Evolutionary conservation across 2,888 invertebrate species (phyloP), one percentile per base, ranked within the genome.

Genomic region (Synergus itoensis): DNA sequence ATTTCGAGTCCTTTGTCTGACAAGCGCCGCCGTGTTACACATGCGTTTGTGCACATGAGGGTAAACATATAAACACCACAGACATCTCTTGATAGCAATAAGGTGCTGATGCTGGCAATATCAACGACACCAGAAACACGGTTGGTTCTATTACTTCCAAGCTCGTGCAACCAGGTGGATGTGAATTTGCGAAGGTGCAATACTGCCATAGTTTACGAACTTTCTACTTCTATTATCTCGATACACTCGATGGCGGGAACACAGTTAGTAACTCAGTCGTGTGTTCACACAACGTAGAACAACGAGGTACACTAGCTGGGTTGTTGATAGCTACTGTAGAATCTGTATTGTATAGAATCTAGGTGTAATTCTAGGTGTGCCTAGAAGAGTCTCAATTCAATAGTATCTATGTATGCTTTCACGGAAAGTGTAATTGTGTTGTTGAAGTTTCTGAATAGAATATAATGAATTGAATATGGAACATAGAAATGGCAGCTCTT

Each of bases 61-160:
- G 60, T 60, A 21, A 60, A 60, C 60, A 60, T 60, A 11, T 60
- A 11, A 21, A 60, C 60, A 60, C 21, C 79, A 78, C 75, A 78
- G 75, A 73, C 75, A 62, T 64, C 12, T 84, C 82, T 79, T 81
- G 85, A 83, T 84, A 82, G 86, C 86, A 87, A 86, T 87, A 87
- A 86, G 86, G 86, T 84, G 85, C 83, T 84, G 85, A 84, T 12
- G 21, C 12, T 3, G 21, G 11, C 12, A n/a, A n/a, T n/a, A 53
- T n/a, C 53, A 53, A 18, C 8, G n/a, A 53, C 53, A 53, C 7
- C 82, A 81, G 76, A 80, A 79, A 83, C 83, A 81, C 73, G 77
- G 83, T 73, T 81, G 79, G 75, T 76, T 80, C 80, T 80, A 77
- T 80, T 60, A 12, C 3, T 3, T 18, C 12, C 4, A 21, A 60